These are phyloP conservation scores for Penaeus monodon DNA, from an alignment of 2,888 invertebrate species.

Conservation along the genomic window DNA sequence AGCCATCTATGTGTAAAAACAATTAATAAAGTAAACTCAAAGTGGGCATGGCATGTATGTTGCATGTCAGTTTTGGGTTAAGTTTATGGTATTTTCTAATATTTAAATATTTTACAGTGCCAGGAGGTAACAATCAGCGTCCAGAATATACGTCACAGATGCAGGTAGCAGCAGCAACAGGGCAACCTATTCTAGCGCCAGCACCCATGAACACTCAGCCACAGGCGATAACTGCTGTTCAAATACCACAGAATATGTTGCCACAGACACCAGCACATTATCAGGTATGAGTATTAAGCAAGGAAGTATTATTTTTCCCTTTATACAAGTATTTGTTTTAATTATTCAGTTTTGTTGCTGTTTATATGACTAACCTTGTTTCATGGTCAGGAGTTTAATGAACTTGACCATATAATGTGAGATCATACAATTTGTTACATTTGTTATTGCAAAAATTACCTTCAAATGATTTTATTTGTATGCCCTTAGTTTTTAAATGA, in stretches of 20 bases:
- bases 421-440: not conserved
- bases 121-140: conserved; percentile 66
- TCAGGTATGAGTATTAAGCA: conserved; percentile 40
- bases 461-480: not conserved
- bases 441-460: not conserved
- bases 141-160: conserved; percentile 80
- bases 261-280: conserved; percentile 51
- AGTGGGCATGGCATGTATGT: too few relatives aligned
- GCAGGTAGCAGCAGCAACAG: conserved; percentile 86
- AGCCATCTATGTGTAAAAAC: too few relatives aligned
- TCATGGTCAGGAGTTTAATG: too few relatives aligned
- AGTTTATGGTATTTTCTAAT: not conserved
- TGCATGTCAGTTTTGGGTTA: not conserved
- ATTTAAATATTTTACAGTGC: conserved; percentile 24
- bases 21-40: too few relatives aligned
- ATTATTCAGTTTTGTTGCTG: not conserved
- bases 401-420: too few relatives aligned
- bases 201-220: conserved; percentile 76
- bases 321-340: not conserved
- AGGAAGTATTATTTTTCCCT: not conserved
- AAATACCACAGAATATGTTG: conserved; percentile 54
- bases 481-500: not conserved
- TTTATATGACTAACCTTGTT: not conserved
- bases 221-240: conserved; percentile 66
- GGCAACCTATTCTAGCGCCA: conserved; percentile 86